Evolutionary conservation across 2,113 vertebrate genomes (phyloP), one percentile per base, ranked within the genome.

Genomic region (Tetrax tetrax): DNA sequence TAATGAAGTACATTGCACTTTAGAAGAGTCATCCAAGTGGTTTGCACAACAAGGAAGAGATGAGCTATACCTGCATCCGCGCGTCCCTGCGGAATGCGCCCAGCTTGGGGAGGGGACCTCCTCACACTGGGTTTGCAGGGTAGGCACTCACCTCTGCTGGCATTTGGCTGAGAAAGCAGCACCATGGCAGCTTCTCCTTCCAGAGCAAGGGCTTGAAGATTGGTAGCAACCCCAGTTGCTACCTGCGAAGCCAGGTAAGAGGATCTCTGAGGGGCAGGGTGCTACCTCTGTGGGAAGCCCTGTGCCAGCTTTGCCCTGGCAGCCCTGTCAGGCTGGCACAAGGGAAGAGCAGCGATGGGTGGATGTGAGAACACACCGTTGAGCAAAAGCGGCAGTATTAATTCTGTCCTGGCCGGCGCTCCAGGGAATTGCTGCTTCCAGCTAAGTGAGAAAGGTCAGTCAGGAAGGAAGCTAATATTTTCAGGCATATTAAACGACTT

Each of bases 301-400:
- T 41, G 0, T 33, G 18, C n/a, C 24, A 64, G 47, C 19, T 24
- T 16, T 61, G 18, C 70, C 50, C 24, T 48, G 27, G n/a, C 33
- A 75, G 24, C 33, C 8, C 37, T 45, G 9, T 13, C 25, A n/a
- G 54, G 19, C 35, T 51, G 87, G n/a, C 10, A 2, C 1, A 3
- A 9, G 21, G 43, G 31, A 37, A 10, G 20, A 51, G 48, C 17
- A 43, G 63, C 0, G 14, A 16, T 28, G 38, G 24, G 22, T 35
- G 28, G 12, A 3, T 37, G 47, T 59, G 83, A n/a, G 54, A 45
- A 23, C 13, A 54, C 0, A 2, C 0, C 2, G 63, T 57, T 48
- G 71, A 77, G 65, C 43, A 60, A 56, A 35, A 72, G 79, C 83
- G 83, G 48, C 21, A 0, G 0, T 31, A 6, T 80, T 27, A 21